phyloP scores from a whole-genome alignment of 2,888 invertebrate genomes.

The Escarpia spicata region DNA sequence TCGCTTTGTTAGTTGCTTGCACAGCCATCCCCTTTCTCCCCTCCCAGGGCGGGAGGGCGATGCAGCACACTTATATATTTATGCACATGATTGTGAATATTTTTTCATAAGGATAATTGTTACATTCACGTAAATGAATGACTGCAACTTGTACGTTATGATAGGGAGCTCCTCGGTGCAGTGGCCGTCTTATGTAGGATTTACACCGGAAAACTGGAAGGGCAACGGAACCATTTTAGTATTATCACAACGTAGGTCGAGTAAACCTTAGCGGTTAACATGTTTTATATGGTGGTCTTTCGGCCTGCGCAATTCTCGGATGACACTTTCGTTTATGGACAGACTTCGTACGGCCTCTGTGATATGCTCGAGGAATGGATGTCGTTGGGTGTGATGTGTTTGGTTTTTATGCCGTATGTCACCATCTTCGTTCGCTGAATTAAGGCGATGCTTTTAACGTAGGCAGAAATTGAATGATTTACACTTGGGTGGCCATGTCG shows the following conservation, averaged over 20 bases:
- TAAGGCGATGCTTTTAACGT: neutral
- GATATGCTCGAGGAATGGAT: neutral
- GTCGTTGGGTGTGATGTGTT: neutral
- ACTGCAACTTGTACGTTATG: neutral
- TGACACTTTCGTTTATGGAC: neutral
- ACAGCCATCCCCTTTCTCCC: neutral
- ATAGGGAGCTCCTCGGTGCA: neutral
- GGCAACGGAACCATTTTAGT: neutral
- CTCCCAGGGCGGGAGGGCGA: neutral
- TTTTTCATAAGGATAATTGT: slow-evolving; percentile 6
- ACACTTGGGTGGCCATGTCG: neutral
- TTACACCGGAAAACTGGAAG: neutral
- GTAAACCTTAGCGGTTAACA: neutral
- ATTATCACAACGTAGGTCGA: neutral
- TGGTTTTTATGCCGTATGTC: neutral
- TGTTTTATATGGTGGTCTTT: neutral
- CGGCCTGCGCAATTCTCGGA: neutral
- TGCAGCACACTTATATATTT: neutral
- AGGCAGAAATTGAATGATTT: slow-evolving; percentile 1
- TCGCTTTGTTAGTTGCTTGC: neutral
- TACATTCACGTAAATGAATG: neutral
- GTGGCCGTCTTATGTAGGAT: neutral
- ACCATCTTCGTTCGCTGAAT: neutral
- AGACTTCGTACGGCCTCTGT: neutral
- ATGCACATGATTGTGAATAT: neutral